phyloP scores from a whole-genome alignment of 2,113 vertebrate species.

The Cynoglossus semilaevis region DNA sequence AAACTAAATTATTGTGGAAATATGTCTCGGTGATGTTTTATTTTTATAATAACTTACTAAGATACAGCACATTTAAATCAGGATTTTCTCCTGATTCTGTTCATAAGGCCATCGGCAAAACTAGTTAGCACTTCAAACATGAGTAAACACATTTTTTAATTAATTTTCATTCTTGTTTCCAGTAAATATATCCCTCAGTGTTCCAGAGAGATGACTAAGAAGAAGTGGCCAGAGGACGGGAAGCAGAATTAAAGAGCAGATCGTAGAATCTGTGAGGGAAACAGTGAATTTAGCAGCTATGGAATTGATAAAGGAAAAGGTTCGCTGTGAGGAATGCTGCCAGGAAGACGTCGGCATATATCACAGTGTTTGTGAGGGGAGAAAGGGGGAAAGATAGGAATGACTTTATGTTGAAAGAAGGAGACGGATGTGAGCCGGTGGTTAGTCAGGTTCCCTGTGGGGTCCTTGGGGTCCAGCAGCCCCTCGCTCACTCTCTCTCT shows the following conservation, averaged over 20 bases:
- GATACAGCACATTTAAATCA: no score
- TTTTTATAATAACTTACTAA: no score
- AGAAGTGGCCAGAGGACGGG: slow-evolving; percentile 25
- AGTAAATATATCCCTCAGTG: slow-evolving; percentile 52
- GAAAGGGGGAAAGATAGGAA: slow-evolving; percentile 41
- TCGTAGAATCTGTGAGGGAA: slow-evolving; percentile 32
- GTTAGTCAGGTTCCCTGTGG: slow-evolving; percentile 60
- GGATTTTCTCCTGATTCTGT: slow-evolving; percentile 24
- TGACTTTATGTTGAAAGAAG: slow-evolving; percentile 63
- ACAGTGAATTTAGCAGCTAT: slow-evolving; percentile 48
- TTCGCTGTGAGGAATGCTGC: slow-evolving; percentile 26
- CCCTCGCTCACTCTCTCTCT: slow-evolving; percentile 24
- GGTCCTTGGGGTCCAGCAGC: slow-evolving; percentile 39
- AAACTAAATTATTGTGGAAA: slow-evolving; percentile 13
- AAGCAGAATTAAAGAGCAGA: slow-evolving; percentile 41
- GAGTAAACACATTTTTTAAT: slow-evolving; percentile 50
- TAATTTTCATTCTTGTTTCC: slow-evolving; percentile 67
- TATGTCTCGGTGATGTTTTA: no score
- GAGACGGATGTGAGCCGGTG: slow-evolving; percentile 63
- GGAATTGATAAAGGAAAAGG: slow-evolving; percentile 42
- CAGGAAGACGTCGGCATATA: slow-evolving; percentile 44
- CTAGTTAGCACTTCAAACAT: slow-evolving; percentile 56
- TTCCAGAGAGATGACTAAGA: slow-evolving; percentile 27
- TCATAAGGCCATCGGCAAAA: slow-evolving; percentile 39
- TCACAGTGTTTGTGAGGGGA: slow-evolving; percentile 19